Evolutionary conservation across 2,113 vertebrate genomes (phyloP).

Genomic region (Maccullochella peelii): DNA sequence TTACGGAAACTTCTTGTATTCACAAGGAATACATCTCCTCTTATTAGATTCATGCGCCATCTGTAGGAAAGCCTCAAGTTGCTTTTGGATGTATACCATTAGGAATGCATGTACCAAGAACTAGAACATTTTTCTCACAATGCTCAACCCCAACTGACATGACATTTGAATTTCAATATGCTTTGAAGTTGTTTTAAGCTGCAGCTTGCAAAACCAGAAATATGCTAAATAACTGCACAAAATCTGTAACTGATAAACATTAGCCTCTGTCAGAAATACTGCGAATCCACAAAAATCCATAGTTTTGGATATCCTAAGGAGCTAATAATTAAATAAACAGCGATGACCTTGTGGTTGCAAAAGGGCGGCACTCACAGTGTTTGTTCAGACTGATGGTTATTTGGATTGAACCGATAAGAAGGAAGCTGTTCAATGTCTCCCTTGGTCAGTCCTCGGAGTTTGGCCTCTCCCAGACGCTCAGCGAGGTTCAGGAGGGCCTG

Average conservation of each 20-base stretch:
- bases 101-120: neutral
- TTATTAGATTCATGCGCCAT: neutral
- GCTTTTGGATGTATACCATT: neutral
- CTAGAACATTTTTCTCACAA: neutral
- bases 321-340: slow-evolving; percentile 2
- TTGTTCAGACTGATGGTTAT: slow-evolving; percentile 98
- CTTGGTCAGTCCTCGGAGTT: slow-evolving; percentile 96
- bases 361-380: slow-evolving; percentile 90
- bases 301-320: neutral
- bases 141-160: neutral
- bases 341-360: neutral
- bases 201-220: neutral
- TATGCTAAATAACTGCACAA: neutral
- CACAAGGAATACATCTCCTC: neutral
- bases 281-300: neutral
- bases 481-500: slow-evolving; percentile 97
- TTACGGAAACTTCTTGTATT: neutral
- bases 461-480: slow-evolving; percentile 96
- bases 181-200: neutral
- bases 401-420: slow-evolving; percentile 98
- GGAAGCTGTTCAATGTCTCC: slow-evolving; percentile 98
- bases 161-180: neutral
- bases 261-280: neutral
- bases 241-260: neutral
- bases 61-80: neutral